phyloP scores from a whole-genome alignment of 2,113 vertebrate species.

The Lepisosteus osseus region DNA sequence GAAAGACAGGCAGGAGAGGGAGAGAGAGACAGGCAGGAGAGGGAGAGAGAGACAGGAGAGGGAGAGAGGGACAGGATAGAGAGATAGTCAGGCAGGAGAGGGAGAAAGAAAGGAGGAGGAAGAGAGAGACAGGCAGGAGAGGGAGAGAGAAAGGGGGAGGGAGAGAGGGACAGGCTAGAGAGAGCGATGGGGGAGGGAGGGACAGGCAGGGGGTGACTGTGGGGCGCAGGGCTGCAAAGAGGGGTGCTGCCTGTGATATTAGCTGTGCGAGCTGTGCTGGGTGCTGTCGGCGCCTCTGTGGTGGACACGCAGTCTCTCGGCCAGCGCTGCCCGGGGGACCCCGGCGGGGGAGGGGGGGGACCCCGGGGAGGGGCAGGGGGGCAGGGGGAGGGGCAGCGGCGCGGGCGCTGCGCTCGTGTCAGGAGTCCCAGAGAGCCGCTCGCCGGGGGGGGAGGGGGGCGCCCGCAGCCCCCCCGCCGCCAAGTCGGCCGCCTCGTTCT shows the following conservation, averaged over 20 bases:
- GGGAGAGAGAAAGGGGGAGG: constrained; percentile 41
- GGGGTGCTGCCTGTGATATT: constrained; percentile 20
- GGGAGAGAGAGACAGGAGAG: constrained; percentile 10
- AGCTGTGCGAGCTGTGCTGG: no score
- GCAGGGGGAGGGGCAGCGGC: constrained; percentile 57
- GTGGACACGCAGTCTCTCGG: no score
- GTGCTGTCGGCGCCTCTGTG: no score
- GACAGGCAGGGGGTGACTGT: constrained; percentile 20
- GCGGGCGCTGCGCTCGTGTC: constrained; percentile 51
- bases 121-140: constrained; percentile 7
- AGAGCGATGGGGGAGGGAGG: constrained; percentile 54
- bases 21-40: background rate
- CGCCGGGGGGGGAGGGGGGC: background rate
- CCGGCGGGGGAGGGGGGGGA: constrained; percentile 44
- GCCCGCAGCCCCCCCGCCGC: constrained; percentile 1
- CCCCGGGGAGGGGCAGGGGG: constrained; percentile 56
- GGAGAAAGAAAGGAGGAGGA: constrained; percentile 15
- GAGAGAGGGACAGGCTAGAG: constrained; percentile 46
- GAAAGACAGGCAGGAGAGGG: background rate
- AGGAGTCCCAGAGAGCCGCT: constrained; percentile 22
- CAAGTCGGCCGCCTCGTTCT: constrained; percentile 58
- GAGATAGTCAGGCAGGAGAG: constrained; percentile 26
- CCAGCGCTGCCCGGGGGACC: no score
- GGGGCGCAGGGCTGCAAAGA: constrained; percentile 62
- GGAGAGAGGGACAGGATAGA: constrained; percentile 4